A percentile compares a stretch with the other conserved stretches of the same genome.
phyloP scores from a whole-genome alignment of 2,888 invertebrate species.

The Parnassius mnemosyne region DNA sequence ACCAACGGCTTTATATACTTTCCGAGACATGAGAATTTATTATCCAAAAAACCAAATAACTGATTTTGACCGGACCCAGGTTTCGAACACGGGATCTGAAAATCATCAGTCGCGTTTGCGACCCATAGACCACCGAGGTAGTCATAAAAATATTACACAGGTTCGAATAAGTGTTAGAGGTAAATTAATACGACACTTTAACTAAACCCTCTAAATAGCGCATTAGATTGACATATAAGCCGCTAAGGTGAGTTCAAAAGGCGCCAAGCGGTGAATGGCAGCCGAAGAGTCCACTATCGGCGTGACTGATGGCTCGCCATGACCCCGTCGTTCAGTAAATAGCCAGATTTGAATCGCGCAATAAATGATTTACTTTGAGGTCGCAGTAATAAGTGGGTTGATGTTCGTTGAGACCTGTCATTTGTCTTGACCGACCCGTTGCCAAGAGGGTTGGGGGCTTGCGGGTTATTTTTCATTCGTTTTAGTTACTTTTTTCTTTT shows the following conservation, averaged over 20 bases:
- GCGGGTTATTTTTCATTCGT: not conserved
- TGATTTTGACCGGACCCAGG: no score
- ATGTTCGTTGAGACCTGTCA: conserved; percentile 62
- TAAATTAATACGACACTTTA: not conserved
- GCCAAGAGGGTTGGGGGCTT: not conserved
- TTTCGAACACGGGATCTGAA: no score
- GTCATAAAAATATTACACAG: not conserved
- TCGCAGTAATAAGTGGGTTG: conserved; percentile 73
- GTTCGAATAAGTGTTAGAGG: no score
- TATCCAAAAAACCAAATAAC: no score
- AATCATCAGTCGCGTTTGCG: no score
- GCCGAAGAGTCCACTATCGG: conserved; percentile 35
- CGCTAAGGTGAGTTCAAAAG: conserved; percentile 7
- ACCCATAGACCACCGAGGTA: no score
- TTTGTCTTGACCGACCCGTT: conserved; percentile 54
- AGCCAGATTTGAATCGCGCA: conserved; percentile 67
- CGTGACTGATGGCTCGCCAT: conserved; percentile 57
- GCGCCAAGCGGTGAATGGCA: not conserved
- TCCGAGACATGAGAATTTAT: no score
- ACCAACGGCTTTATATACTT: no score
- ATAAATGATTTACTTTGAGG: conserved; percentile 74
- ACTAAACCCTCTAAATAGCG: not conserved
- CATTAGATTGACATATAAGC: conserved; percentile 11
- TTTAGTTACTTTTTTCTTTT: not conserved
- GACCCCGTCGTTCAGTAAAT: conserved; percentile 69